phyloP scores from a whole-genome alignment of 2,888 invertebrate genomes.

The Epistrophe grossulariae region DNA sequence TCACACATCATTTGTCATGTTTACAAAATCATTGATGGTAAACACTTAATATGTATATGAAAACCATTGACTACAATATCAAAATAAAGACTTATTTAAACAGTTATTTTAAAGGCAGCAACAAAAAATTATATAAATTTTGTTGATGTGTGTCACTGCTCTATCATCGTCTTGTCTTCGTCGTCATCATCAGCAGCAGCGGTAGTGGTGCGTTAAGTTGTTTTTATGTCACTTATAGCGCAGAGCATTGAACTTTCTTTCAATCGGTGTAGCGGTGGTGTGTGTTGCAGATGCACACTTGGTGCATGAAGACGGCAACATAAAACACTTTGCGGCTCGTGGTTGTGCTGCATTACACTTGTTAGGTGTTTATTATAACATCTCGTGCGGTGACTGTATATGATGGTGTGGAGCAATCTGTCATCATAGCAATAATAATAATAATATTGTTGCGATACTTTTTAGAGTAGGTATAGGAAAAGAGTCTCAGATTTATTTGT shows the following conservation, averaged over 20 bases:
- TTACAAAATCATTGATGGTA: conserved; percentile 8
- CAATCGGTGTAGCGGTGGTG: conserved; percentile 4
- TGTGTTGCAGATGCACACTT: conserved; percentile 19
- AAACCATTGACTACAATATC: not conserved
- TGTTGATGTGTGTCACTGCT: conserved; percentile 45
- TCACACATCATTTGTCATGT: conserved; percentile 46
- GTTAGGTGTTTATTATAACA: conserved; percentile 66
- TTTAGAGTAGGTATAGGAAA: not conserved
- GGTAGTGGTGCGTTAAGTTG: conserved; percentile 48
- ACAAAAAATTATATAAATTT: not conserved
- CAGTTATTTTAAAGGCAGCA: not conserved
- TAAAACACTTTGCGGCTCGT: conserved; percentile 64
- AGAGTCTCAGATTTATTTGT: not conserved
- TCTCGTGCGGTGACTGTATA: conserved; percentile 28
- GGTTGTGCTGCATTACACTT: conserved; percentile 70
- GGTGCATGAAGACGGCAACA: conserved; percentile 49
- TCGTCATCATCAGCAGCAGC: not conserved
- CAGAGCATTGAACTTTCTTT: conserved; percentile 53
- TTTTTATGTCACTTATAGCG: conserved; percentile 48
- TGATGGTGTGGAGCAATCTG: conserved; percentile 57
- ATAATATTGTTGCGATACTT: conserved; percentile 21
- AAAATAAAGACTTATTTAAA: not conserved
- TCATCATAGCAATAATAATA: conserved; percentile 36
- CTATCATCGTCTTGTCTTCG: conserved; percentile 49
- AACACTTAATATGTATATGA: no score